Evolutionary conservation across 23 tunicate species (phyloP).

Genomic region (Halocynthia roretzi): DNA sequence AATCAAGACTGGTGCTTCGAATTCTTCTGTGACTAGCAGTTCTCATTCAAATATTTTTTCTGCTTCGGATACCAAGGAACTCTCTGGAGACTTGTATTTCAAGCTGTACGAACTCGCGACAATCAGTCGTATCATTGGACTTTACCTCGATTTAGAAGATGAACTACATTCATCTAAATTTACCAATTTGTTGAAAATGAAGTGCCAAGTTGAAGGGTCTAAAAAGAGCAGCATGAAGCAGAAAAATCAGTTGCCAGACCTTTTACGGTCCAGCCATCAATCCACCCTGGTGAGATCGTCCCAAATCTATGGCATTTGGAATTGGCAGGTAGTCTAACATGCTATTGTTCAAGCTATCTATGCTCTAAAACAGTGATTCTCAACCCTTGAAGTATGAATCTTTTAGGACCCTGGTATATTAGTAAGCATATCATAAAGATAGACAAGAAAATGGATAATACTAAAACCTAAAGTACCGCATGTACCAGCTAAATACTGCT

Average conservation of each 20-base stretch:
- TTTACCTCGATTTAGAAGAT: conserved; percentile 24
- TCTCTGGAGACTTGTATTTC: not conserved
- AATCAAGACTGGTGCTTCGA: not conserved
- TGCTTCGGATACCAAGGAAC: not conserved
- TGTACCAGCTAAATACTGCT: no score
- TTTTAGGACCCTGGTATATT: no score
- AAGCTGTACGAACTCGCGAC: not conserved
- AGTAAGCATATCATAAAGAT: no score
- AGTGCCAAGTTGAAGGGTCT: conserved; percentile 5
- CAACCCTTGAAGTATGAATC: no score
- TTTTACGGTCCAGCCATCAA: conserved; percentile 70
- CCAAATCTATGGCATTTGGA: conserved; percentile 26
- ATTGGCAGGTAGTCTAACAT: conserved; percentile 28
- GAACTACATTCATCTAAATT: conserved; percentile 2
- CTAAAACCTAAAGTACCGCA: no score
- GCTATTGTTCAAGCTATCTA: no score
- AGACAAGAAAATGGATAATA: no score
- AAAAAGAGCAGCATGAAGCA: conserved; percentile 64
- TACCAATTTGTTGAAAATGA: not conserved
- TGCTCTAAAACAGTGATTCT: no score
- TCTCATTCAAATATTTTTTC: conserved; percentile 4
- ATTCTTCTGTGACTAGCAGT: not conserved
- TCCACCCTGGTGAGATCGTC: conserved; percentile 1
- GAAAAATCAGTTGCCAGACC: conserved; percentile 46
- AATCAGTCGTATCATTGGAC: conserved; percentile 14